A percentile compares a stretch with the other conserved stretches of the same genome.
phyloP scores from a whole-genome alignment of 2,797 vertebrate genomes.

The Crenuchus spilurus region DNA sequence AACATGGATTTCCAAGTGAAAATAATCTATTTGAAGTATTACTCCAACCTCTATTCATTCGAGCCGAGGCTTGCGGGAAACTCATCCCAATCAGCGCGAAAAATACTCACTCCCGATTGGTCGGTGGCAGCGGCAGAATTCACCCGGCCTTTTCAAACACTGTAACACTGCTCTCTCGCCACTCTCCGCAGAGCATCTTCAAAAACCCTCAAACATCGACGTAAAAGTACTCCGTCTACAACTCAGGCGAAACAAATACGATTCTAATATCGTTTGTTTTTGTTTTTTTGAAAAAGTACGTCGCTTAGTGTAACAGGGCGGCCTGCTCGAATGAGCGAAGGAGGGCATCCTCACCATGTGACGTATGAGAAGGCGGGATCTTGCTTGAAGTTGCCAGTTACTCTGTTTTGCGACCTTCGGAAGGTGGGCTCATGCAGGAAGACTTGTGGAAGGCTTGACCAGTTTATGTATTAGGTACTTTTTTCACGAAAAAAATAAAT shows the following conservation, averaged over 20 bases:
- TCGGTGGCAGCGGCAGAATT: constrained; percentile 73
- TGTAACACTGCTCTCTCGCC: constrained; percentile 26
- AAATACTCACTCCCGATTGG: constrained; percentile 93
- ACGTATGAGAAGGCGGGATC: constrained; percentile 53
- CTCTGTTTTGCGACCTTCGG: background rate
- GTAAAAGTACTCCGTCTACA: background rate
- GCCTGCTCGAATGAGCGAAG: constrained; percentile 44
- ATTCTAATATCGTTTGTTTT: constrained; percentile 29
- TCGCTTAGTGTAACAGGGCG: constrained; percentile 35
- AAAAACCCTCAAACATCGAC: background rate
- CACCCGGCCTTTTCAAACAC: constrained; percentile 89
- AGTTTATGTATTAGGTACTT: too few relatives aligned
- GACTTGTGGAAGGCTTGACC: too few relatives aligned
- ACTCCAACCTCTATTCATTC: constrained; percentile 71
- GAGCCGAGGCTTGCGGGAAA: constrained; percentile 79
- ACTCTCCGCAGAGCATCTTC: constrained; percentile 45
- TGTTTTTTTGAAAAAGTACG: constrained; percentile 33
- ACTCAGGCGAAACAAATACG: background rate
- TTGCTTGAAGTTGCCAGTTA: constrained; percentile 45
- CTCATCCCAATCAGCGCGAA: constrained; percentile 92
- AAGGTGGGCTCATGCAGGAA: too few relatives aligned
- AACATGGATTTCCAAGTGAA: constrained; percentile 53
- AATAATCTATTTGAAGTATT: constrained; percentile 70
- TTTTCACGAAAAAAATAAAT: background rate
- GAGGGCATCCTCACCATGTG: constrained; percentile 54